phyloP scores from a whole-genome alignment of 2,888 invertebrate genomes.

The Pristionchus japonicus region DNA sequence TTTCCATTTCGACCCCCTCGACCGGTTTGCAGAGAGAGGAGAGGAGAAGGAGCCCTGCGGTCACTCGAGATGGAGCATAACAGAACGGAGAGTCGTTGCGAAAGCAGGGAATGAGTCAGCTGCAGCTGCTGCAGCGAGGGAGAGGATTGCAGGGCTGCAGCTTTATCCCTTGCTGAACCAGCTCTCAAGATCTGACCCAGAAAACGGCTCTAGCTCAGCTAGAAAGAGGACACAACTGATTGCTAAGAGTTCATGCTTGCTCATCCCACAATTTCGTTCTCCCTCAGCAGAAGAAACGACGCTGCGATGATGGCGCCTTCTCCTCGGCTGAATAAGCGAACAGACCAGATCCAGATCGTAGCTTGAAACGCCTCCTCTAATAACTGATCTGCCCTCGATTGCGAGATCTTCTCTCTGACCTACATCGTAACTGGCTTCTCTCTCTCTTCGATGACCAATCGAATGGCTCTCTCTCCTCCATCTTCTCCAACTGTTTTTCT shows the following conservation, averaged over 20 bases:
- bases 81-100: conserved; percentile 11
- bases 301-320: background rate
- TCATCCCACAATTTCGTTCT: background rate
- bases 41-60: background rate
- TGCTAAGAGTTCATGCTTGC: background rate
- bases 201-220: background rate
- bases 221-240: background rate
- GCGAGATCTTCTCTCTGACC: conserved; percentile 16
- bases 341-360: background rate
- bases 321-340: background rate
- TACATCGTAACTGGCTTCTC: background rate
- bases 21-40: background rate
- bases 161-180: background rate
- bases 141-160: background rate
- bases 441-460: background rate
- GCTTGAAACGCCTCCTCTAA: background rate
- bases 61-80: conserved; percentile 16
- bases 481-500: background rate
- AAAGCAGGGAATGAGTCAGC: background rate
- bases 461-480: background rate
- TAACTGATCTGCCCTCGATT: conserved; percentile 5
- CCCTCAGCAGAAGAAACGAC: background rate
- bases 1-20: conserved; percentile 40
- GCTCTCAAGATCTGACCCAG: background rate
- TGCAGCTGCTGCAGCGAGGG: background rate